Evolutionary conservation across 2,797 vertebrate species (phyloP), one percentile per base, ranked within the genome.

Genomic region (Dallia pectoralis): DNA sequence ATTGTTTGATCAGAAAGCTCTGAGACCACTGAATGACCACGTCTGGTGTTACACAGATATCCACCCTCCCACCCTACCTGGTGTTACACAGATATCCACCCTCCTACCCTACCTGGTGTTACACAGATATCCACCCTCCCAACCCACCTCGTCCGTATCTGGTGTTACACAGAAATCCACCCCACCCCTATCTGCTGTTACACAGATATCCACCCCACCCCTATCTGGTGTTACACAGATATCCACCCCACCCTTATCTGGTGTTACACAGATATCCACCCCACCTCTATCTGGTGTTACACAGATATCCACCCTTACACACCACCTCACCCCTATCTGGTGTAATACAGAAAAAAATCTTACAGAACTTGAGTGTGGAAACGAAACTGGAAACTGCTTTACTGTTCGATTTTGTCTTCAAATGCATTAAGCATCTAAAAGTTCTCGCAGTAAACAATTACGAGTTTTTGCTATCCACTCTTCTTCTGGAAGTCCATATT

Each of bases 11-110:
- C 70, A 67, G 53, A 63, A 75, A 65, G 70, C 66, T 77, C 67
- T 69, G 62, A 70, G 30, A 74, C 25, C 75, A 83, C 79, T 81
- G 70, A 82, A 84, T 85, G 81, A 86, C 80, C 83, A 86, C 73
- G 75, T 82, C 77, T 84, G 81, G 70, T 79, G 77, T 79, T n/a
- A n/a, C n/a, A n/a, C n/a, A n/a, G n/a, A n/a, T n/a, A n/a, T n/a
- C n/a, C n/a, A n/a, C n/a, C n/a, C n/a, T n/a, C n/a, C n/a, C n/a
- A n/a, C n/a, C n/a, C n/a, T n/a, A n/a, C n/a, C n/a, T n/a, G n/a
- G n/a, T n/a, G n/a, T n/a, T n/a, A n/a, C n/a, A n/a, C n/a, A n/a
- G n/a, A n/a, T n/a, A n/a, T n/a, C n/a, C n/a, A n/a, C n/a, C n/a
- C n/a, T n/a, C n/a, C n/a, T n/a, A n/a, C n/a, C n/a, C n/a, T n/a